Evolutionary conservation across 2,113 vertebrate species (phyloP).

Genomic region (Saguinus midas): DNA sequence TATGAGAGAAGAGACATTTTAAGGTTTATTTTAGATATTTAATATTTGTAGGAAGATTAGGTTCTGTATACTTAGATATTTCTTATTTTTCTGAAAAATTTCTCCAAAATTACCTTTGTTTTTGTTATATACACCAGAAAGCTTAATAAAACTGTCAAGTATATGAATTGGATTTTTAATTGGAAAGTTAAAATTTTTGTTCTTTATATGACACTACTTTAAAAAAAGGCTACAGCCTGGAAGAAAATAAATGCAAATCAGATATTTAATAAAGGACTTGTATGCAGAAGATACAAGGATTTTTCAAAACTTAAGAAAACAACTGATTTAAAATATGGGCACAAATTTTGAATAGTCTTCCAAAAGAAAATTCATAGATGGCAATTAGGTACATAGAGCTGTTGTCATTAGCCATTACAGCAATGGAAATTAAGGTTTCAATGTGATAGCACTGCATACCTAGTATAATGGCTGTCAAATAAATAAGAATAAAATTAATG

Average conservation of each 20-base stretch:
- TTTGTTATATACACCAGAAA: neutral
- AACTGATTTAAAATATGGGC: neutral
- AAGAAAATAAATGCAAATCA: neutral
- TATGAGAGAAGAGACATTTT: neutral
- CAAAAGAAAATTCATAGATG: neutral
- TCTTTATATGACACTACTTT: neutral
- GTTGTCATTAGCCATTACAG: neutral
- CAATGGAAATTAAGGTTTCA: neutral
- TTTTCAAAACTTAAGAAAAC: neutral
- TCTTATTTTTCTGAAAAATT: constrained; percentile 26
- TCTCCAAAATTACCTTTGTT: neutral
- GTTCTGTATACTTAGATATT: neutral
- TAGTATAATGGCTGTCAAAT: neutral
- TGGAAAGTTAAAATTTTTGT: neutral
- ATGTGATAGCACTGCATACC: neutral
- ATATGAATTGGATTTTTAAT: neutral
- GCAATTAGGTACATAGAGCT: neutral
- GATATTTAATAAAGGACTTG: neutral
- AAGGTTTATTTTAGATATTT: neutral
- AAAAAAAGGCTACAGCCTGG: neutral
- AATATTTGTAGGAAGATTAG: neutral
- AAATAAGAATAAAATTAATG: neutral
- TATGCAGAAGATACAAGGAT: neutral
- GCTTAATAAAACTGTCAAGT: neutral
- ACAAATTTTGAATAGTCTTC: neutral